Evolutionary conservation across 2,888 invertebrate genomes (phyloP).

Genomic region (Melipona beecheii): DNA sequence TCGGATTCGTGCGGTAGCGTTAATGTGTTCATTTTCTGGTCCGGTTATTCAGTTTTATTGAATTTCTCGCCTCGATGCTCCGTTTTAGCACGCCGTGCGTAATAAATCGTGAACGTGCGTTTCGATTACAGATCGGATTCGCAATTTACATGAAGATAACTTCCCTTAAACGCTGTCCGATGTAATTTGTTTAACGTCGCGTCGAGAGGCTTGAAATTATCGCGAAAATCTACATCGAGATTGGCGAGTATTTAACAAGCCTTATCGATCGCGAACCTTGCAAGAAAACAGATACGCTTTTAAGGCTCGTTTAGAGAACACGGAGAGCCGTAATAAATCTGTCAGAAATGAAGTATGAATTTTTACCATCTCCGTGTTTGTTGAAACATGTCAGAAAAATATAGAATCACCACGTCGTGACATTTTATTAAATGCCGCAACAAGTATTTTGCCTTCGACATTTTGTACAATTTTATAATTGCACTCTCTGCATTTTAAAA

Average conservation of each 20-base stretch:
- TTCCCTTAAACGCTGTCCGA: not conserved
- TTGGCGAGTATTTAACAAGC: too few relatives aligned
- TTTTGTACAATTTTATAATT: too few relatives aligned
- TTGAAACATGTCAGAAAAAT: not conserved
- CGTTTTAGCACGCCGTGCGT: not conserved
- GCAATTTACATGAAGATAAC: not conserved
- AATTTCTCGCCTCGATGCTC: not conserved
- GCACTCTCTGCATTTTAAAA: too few relatives aligned
- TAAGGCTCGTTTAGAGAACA: not conserved
- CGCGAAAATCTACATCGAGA: not conserved
- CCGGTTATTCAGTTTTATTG: not conserved
- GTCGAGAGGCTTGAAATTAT: not conserved
- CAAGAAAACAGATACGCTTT: not conserved
- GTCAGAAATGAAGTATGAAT: not conserved
- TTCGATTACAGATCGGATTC: not conserved
- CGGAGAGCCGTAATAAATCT: not conserved
- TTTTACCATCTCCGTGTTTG: not conserved
- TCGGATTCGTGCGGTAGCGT: not conserved
- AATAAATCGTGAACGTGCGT: not conserved
- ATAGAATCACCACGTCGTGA: too few relatives aligned
- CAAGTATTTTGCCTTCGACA: too few relatives aligned
- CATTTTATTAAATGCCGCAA: too few relatives aligned
- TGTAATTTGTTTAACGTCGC: not conserved
- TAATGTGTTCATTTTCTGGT: slow-evolving; percentile 9
- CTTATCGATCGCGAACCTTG: not conserved